Conservation (phyloP, 2,888 invertebrate genomes). For the Stenchaetothrips biformis region DNA sequence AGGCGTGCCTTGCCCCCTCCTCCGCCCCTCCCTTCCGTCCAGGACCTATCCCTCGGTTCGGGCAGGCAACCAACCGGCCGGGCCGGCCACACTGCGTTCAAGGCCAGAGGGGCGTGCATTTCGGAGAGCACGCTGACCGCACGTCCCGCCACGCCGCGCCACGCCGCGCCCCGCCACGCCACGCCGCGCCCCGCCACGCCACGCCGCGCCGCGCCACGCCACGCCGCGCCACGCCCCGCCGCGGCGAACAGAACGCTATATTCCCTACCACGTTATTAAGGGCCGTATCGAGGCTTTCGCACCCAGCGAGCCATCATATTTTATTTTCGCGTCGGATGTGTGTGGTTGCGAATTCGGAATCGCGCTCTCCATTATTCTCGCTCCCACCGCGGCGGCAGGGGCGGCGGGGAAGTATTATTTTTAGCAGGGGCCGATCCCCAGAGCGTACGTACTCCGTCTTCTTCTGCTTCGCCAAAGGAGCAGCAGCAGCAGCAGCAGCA, state of each 20-base stretch:
- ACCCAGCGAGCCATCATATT: background rate
- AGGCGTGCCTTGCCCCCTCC: background rate
- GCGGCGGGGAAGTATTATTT: background rate
- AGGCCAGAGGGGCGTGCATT: constrained; percentile 20
- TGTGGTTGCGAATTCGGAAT: too few species aligned
- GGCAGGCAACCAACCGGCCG: background rate
- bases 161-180: too few species aligned
- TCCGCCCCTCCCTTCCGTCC: too few species aligned
- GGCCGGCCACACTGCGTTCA: background rate
- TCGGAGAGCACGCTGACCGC: constrained; percentile 19
- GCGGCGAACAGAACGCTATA: background rate
- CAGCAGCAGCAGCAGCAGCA: too few species aligned
- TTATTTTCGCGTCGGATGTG: background rate
- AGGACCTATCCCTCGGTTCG: background rate
- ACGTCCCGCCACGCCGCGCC: background rate
- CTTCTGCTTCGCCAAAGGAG: background rate
- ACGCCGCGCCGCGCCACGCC: too few species aligned
- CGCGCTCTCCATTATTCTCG: background rate
- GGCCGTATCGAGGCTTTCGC: background rate
- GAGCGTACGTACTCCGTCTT: background rate
- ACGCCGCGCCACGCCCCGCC: background rate
- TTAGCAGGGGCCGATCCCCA: too few species aligned
- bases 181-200: too few species aligned
- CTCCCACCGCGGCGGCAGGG: background rate
- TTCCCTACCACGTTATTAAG: background rate